Evolutionary conservation across 2,888 invertebrate genomes (phyloP).

Genomic region (Syrphus vitripennis): DNA sequence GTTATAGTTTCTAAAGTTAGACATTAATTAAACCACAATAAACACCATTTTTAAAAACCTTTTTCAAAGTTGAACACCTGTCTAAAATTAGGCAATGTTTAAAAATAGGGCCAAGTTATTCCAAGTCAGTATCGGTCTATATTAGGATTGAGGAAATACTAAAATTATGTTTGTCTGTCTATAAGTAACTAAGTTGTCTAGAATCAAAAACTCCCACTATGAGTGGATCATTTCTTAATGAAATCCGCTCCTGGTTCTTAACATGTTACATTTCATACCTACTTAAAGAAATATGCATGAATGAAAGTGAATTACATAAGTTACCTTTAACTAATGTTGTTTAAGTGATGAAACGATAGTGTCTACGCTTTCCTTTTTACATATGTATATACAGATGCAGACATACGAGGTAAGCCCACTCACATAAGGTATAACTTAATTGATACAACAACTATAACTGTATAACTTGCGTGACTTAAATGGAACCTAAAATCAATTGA

Average conservation of each 20-base stretch:
- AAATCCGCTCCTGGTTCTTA: not conserved
- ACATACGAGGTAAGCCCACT: not conserved
- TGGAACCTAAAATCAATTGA: slow-evolving; percentile 9
- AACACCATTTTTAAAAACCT: too few relatives aligned
- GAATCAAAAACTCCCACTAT: too few relatives aligned
- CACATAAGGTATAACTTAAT: not conserved
- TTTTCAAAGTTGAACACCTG: too few relatives aligned
- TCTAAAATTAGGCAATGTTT: too few relatives aligned
- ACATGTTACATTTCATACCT: too few relatives aligned
- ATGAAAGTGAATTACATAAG: slow-evolving; percentile 31
- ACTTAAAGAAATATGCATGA: not conserved
- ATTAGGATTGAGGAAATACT: too few relatives aligned
- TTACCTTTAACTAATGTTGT: not conserved
- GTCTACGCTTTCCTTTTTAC: not conserved
- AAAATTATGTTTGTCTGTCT: too few relatives aligned
- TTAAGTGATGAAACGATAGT: not conserved
- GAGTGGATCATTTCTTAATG: not conserved
- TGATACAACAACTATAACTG: not conserved
- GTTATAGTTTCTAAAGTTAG: too few relatives aligned
- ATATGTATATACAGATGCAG: not conserved
- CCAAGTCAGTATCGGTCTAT: too few relatives aligned
- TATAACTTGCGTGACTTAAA: slow-evolving; percentile 11
- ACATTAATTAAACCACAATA: too few relatives aligned
- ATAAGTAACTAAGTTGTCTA: too few relatives aligned
- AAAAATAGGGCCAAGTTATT: too few relatives aligned